Base-by-base conservation (phyloP, 2,888 invertebrate genomes). In the Strigamia crassipes region DNA sequence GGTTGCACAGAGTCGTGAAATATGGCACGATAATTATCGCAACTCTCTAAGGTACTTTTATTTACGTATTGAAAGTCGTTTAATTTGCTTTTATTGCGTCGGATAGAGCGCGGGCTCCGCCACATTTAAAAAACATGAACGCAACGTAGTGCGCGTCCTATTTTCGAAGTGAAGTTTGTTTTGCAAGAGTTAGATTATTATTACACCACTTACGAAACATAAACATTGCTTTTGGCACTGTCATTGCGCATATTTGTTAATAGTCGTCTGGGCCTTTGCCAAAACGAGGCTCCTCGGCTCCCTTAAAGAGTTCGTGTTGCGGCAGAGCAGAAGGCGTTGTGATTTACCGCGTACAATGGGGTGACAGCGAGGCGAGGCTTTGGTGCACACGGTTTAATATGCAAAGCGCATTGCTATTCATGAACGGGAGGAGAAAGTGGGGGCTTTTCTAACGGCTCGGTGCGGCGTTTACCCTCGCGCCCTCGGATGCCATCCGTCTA, bases 401-500 rank as follows among this genome's bases (percentile, higher is more conserved):
- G 61, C 61, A 66, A 66, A 66, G 61, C 21, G 61, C 61, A 66
- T 66, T 66, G 61, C 61, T 66, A 66, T 66, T 66, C 61, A 66
- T 66, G 61, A 66, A 66, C 21, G 21, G 61, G 23, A 66, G 61
- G 23, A 23, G 61, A 23, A 21, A 66, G 61, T 23, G 61, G 61
- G 9, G 61, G 61, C 61, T 66, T 23, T 66, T 12, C 46, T 46
- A 46, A 46, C 46, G 46, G 46, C 46, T 46, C 61, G 61, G 61
- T 66, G 61, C 61, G 61, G 23, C 61, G 61, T 66, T 66, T 66
- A 66, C 61, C 61, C 61, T 23, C 23, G 61, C 61, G 61, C 61
- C 61, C 61, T 66, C 61, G 61, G 61, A 66, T 66, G 61, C 61
- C 61, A 66, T 66, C 61, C 61, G 61, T 66, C 61, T 66, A 66